phyloP scores from a whole-genome alignment of 2,888 invertebrate genomes.

The Microplitis deprimator region DNA sequence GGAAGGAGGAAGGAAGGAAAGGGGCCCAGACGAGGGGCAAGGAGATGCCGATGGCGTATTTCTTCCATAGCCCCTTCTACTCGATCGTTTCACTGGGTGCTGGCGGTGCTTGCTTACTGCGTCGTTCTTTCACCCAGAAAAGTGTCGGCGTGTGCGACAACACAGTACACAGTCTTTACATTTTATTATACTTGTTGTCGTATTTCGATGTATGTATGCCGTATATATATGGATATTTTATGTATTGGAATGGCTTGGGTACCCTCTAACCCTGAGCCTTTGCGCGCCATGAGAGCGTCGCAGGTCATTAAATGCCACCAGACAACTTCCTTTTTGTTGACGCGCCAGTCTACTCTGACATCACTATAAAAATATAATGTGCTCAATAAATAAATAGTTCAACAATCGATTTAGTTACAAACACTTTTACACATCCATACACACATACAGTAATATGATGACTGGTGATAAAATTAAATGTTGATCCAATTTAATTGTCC shows the following conservation, averaged over 20 bases:
- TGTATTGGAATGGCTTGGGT: slow-evolving; percentile 52
- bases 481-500: slow-evolving; percentile 17
- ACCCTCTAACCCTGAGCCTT: slow-evolving; percentile 64
- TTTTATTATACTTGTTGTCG: neutral
- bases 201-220: slow-evolving; percentile 47
- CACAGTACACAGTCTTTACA: neutral
- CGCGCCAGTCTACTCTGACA: slow-evolving; percentile 39
- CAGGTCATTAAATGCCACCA: slow-evolving; percentile 65
- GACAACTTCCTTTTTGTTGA: slow-evolving; percentile 58
- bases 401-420: neutral
- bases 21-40: slow-evolving; percentile 12
- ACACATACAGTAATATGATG: neutral
- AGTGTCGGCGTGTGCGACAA: neutral
- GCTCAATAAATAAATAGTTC: neutral
- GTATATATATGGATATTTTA: slow-evolving; percentile 46
- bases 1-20: slow-evolving; percentile 31
- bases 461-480: no score
- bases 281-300: slow-evolving; percentile 44
- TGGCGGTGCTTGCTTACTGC: neutral
- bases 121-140: neutral
- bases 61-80: slow-evolving; percentile 17
- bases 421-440: neutral
- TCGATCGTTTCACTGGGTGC: neutral
- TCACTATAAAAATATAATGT: slow-evolving; percentile 17
- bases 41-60: slow-evolving; percentile 38